A percentile compares a stretch with the other conserved stretches of the same genome.
Evolutionary conservation across 2,888 invertebrate genomes (phyloP).

Genomic region (Eristalis arbustorum): DNA sequence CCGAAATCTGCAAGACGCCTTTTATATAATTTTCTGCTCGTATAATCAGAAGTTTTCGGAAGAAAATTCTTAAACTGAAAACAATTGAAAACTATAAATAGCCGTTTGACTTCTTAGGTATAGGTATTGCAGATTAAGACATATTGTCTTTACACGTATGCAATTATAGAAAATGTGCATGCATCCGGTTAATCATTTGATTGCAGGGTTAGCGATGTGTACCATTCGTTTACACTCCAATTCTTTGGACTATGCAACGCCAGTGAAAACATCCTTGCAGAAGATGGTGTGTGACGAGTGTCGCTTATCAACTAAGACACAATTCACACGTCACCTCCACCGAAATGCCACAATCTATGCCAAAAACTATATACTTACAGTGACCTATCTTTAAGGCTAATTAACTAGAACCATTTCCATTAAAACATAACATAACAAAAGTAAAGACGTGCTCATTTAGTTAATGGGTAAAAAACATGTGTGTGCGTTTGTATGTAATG

Average conservation of each 20-base stretch:
- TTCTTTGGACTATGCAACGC: background rate
- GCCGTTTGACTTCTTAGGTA: too few species aligned
- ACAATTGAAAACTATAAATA: too few species aligned
- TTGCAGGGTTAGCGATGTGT: too few species aligned
- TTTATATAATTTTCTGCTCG: too few species aligned
- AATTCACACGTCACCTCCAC: background rate
- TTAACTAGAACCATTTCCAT: background rate
- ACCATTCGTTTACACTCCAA: too few species aligned
- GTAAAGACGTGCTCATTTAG: slow-evolving; percentile 16
- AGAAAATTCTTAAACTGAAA: too few species aligned
- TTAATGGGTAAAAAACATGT: background rate
- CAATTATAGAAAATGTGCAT: too few species aligned
- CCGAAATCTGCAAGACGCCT: too few species aligned
- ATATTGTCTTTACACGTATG: too few species aligned
- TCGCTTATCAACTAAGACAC: background rate
- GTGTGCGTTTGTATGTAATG: background rate
- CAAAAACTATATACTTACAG: background rate
- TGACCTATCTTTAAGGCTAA: background rate
- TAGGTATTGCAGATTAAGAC: too few species aligned
- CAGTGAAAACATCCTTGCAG: background rate
- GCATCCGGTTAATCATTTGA: too few species aligned
- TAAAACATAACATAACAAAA: background rate
- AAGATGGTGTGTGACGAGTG: background rate
- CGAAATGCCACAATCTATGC: background rate
- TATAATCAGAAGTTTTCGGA: too few species aligned